Base-by-base conservation (phyloP, 2,888 invertebrate genomes). In the Pseudococcus viburni region DNA sequence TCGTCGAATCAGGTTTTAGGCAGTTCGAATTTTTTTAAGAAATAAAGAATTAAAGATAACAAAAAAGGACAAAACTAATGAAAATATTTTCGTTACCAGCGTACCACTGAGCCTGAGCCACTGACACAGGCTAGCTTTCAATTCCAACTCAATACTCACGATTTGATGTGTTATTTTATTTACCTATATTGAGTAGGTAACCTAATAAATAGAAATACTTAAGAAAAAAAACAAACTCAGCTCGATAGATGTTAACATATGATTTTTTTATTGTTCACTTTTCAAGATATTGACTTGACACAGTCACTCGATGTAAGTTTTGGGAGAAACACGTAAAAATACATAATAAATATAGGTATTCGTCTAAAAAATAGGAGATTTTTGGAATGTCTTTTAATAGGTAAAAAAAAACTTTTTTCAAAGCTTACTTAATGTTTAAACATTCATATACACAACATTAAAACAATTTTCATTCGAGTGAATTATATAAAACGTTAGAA, bases 391-490 rank as follows among this genome's bases (percentile, higher is more conserved):
- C 46, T 83, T 83, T 83, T 83, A 83, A 83, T 46, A 46, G 80
- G 80, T 83, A 83, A 19, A 39, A 22, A 73, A 83, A 83, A 83
- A 42, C 42, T 9, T 46, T 83, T 83, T 46, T 83, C 46, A 19
- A 83, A 83, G 80, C 80, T 83, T 83, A 46, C 77, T 83, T 83
- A 83, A 39, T 83, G 39, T 7, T 68, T 33, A 46, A 83, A 83
- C 80, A 83, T 83, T 83, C 42, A 83, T 39, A 83, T 83, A 46
- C 42, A 83, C 80, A 83, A 83, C 80, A 83, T 83, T 83, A n/a
- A 83, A 83, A 83, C 46, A 83, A 83, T 83, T 73, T 46, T 83
- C 80, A 83, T 46, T 39, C 33, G 11, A 83, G 80, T 83, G 80
- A 46, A 83, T 83, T 19, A 83, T 46, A 83, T 83, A 83, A 83